A percentile compares a stretch with the other conserved stretches of the same genome.
Conservation (phyloP, 2,888 invertebrate genomes). For the Thera obeliscata region DNA sequence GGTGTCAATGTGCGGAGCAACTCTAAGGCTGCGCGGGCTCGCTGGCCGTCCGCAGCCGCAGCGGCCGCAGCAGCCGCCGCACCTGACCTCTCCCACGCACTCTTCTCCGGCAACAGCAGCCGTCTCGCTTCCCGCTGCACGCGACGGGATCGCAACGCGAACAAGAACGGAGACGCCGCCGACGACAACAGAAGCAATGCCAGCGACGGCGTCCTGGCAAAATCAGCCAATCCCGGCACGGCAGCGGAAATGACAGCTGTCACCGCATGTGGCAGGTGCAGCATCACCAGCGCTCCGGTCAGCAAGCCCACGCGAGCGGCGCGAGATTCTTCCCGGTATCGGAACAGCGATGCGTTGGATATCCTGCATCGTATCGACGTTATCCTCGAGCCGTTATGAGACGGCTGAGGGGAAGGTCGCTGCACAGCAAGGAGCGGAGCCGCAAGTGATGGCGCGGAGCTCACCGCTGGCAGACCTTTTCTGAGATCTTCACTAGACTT, state of each 20-base stretch:
- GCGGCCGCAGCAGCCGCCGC: conserved; percentile 84
- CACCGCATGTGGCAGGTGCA: conserved; percentile 88
- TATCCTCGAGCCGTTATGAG: conserved; percentile 85
- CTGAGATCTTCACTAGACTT: conserved; percentile 72
- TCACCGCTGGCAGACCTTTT: conserved; percentile 75
- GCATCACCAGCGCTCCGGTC: conserved; percentile 89
- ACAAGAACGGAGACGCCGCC: conserved; percentile 89
- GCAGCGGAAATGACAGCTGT: conserved; percentile 67
- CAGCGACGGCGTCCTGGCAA: conserved; percentile 77
- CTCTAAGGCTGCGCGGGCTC: conserved; percentile 74
- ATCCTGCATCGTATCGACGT: conserved; percentile 91
- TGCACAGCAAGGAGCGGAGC: conserved; percentile 66
- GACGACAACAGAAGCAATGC: conserved; percentile 85
- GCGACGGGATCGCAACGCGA: conserved; percentile 89
- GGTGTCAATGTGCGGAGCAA: conserved; percentile 74
- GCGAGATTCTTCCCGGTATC: conserved; percentile 94
- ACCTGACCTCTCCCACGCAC: conserved; percentile 81
- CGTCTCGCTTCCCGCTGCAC: conserved; percentile 81
- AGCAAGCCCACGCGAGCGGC: conserved; percentile 90
- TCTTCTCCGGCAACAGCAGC: conserved; percentile 71
- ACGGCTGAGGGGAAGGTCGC: conserved; percentile 75
- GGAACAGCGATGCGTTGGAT: conserved; percentile 92
- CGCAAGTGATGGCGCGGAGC: conserved; percentile 81
- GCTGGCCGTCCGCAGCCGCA: conserved; percentile 82
- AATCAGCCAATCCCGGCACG: conserved; percentile 79